phyloP scores from a whole-genome alignment of 2,113 vertebrate genomes.

The Loxodonta africana region DNA sequence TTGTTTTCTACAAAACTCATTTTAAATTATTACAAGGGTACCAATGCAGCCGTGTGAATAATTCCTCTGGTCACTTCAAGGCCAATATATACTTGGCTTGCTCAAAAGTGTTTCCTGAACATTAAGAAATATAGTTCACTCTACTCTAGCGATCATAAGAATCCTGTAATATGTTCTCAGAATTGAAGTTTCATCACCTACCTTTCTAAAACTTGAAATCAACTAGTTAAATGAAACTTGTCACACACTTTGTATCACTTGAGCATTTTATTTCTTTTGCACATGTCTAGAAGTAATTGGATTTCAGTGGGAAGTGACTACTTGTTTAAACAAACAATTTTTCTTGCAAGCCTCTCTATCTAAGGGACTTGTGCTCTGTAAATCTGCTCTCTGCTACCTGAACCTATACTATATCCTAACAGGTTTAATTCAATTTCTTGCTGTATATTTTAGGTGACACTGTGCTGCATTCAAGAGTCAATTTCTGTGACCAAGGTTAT shows the following conservation, averaged over 20 bases:
- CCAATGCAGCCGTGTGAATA: slow-evolving; percentile 52
- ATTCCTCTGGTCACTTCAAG: slow-evolving; percentile 65
- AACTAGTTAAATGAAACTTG: slow-evolving; percentile 76
- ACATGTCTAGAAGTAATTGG: slow-evolving; percentile 66
- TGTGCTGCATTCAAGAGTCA: slow-evolving; percentile 39
- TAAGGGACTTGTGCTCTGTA: slow-evolving; percentile 62
- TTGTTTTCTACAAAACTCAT: slow-evolving; percentile 65
- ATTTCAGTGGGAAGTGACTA: slow-evolving; percentile 76
- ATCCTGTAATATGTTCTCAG: slow-evolving; percentile 49
- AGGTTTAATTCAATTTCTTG: slow-evolving; percentile 70
- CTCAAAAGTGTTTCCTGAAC: slow-evolving; percentile 52
- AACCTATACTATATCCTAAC: slow-evolving; percentile 36
- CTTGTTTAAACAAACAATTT: slow-evolving; percentile 79
- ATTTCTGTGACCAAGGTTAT: slow-evolving; percentile 66
- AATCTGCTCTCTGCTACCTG: slow-evolving; percentile 69
- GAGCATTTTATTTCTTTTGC: slow-evolving; percentile 72
- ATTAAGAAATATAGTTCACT: slow-evolving; percentile 57
- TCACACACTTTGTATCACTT: slow-evolving; percentile 73
- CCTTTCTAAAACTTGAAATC: slow-evolving; percentile 71
- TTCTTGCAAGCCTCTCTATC: slow-evolving; percentile 67
- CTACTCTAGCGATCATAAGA: slow-evolving; percentile 27
- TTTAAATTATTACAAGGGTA: slow-evolving; percentile 58
- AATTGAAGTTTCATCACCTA: slow-evolving; percentile 68
- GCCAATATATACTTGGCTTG: slow-evolving; percentile 47
- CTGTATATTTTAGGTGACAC: slow-evolving; percentile 46